phyloP scores from a whole-genome alignment of 2,797 vertebrate species.

The Onychomys torridus region DNA sequence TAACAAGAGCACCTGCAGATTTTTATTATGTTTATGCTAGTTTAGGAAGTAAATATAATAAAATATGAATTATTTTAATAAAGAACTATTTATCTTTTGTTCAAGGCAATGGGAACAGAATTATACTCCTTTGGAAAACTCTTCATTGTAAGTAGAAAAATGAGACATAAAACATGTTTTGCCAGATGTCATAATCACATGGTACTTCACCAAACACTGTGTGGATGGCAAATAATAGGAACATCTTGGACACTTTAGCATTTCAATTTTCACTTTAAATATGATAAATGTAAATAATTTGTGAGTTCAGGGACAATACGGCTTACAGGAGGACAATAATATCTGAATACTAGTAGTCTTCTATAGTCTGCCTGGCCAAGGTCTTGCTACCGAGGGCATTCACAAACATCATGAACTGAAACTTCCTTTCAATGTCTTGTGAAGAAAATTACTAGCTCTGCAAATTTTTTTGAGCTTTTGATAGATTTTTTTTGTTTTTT shows the following conservation, averaged over 20 bases:
- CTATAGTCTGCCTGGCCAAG: neutral
- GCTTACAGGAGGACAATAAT: neutral
- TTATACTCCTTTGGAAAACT: neutral
- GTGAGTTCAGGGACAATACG: neutral
- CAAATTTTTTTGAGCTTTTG: no score
- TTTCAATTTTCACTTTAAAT: neutral
- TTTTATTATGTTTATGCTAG: neutral
- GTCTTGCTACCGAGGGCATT: neutral
- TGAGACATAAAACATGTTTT: neutral
- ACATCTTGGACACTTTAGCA: neutral
- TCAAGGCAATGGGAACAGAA: neutral
- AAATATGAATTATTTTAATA: constrained; percentile 11
- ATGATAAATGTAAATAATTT: neutral
- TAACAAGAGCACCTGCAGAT: neutral
- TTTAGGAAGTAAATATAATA: constrained; percentile 6
- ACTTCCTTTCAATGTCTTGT: neutral
- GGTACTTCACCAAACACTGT: neutral
- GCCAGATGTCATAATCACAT: neutral
- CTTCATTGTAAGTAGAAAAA: neutral
- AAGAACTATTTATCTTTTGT: neutral
- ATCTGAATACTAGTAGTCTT: neutral
- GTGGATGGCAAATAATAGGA: neutral
- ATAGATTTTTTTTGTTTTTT: no score
- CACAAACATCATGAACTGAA: neutral
- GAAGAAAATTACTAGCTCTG: neutral